Conservation (phyloP, 1,140 invertebrate genomes). For the Brachionus asplanchnoidis region DNA sequence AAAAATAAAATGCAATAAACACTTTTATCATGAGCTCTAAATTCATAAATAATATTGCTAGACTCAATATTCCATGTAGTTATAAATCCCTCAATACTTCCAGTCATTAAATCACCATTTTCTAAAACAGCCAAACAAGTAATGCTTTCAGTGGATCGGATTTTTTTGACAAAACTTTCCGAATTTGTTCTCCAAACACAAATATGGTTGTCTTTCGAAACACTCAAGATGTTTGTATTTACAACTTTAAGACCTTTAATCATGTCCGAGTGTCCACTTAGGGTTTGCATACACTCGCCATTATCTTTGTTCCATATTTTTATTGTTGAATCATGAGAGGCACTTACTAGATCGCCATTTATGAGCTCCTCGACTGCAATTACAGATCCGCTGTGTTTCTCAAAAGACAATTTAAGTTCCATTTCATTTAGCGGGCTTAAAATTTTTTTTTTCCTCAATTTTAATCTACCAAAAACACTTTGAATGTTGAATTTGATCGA, state of each 20-base stretch:
- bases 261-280: neutral
- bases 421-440: neutral
- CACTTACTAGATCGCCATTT: neutral
- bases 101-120: neutral
- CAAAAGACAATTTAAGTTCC: neutral
- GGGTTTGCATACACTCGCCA: neutral
- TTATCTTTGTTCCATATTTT: neutral
- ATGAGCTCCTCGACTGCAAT: neutral
- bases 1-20: neutral
- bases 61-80: neutral
- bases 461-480: neutral
- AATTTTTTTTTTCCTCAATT: neutral
- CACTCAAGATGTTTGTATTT: neutral
- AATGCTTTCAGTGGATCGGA: neutral
- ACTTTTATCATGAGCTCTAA: neutral
- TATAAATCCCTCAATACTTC: neutral
- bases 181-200: neutral
- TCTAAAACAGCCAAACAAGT: neutral
- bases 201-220: neutral
- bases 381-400: neutral
- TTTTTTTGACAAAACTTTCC: neutral
- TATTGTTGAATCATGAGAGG: neutral
- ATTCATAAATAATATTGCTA: neutral
- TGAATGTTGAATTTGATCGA: neutral
- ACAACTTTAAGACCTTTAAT: neutral